Base-by-base conservation (phyloP, 2,888 invertebrate species). In the Sarcophaga rosellei region DNA sequence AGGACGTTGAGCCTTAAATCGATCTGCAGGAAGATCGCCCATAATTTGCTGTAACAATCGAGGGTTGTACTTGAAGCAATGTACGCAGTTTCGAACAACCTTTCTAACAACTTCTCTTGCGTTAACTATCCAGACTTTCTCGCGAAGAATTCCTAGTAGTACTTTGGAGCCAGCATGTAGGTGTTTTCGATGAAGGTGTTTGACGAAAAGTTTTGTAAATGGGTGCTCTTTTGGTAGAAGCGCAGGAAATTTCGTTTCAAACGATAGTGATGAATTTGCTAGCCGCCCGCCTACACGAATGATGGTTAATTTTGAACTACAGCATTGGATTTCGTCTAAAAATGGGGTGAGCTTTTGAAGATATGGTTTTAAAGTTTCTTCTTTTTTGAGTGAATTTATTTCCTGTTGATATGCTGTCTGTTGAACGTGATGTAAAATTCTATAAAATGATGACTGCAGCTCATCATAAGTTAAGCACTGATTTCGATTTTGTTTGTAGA, bases 1-100 rank as follows among this genome's bases (percentile, higher is more conserved):
- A 17, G 84, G 88, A n/a, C 86, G 82, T 47, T 79, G 84, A 5
- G 65, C 74, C 23, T 77, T 84, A 1, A 86, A 59, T 10, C 77
- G 77, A n/a, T 81, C 77, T 4, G 69, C 77, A 10, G 81, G 81
- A 44, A 85, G 68, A 66, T 85, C 57, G 35, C 77, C 81, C 25
- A 25, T 25, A 70, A 81, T 85, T 11, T 77, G 20, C 59, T 86
- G 81, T 3, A 47, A 47, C 11, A 12, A 47, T 12, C 10, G 12
- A 12, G 47, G 10, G 3, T 12, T 10, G 2, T 12, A 12, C 12
- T 25, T 25, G 25, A 25, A 25, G 4, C 25, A 12, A 10, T 12
- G 47, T 12, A 47, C 11, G 12, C 10, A 10, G 10, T 47, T 47
- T 47, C 47, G 10, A 47, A 47, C 47, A 47, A 47, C 47, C 25